Evolutionary conservation across 2,797 vertebrate species (phyloP).

Genomic region (Pterois miles): DNA sequence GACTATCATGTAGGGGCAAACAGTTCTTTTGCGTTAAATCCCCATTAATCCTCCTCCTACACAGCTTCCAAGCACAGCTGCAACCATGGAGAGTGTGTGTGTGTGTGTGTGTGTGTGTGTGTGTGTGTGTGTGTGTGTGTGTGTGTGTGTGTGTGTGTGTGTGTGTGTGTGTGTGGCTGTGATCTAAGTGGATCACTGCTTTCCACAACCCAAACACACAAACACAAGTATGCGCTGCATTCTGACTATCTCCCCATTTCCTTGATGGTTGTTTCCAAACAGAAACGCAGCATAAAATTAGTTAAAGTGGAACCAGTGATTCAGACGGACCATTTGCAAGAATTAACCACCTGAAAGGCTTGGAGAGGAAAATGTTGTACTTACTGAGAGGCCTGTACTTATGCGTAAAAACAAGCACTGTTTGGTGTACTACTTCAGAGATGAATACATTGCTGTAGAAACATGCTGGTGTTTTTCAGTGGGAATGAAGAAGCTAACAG

Average conservation of each 20-base stretch:
- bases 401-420: constrained; percentile 18
- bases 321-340: constrained; percentile 18
- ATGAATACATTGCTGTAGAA: constrained; percentile 15
- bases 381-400: constrained; percentile 22
- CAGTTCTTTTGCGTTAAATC: constrained; percentile 41
- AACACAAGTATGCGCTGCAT: not conserved
- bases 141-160: not conserved
- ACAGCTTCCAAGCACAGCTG: constrained; percentile 53
- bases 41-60: constrained; percentile 44
- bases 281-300: constrained; percentile 43
- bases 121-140: not conserved
- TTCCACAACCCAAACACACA: constrained; percentile 18
- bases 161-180: not conserved
- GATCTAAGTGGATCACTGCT: constrained; percentile 24
- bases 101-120: not conserved
- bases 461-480: constrained; percentile 17
- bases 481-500: constrained; percentile 33
- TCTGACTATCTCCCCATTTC: constrained; percentile 13
- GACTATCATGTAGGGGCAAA: constrained; percentile 53
- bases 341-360: constrained; percentile 38
- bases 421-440: constrained; percentile 1
- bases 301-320: constrained; percentile 26
- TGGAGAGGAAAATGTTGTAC: not conserved
- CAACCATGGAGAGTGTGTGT: constrained; percentile 12
- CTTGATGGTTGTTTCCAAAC: constrained; percentile 33